phyloP scores from a whole-genome alignment of 2,797 vertebrate species.

The Poeciliopsis gracilis region DNA sequence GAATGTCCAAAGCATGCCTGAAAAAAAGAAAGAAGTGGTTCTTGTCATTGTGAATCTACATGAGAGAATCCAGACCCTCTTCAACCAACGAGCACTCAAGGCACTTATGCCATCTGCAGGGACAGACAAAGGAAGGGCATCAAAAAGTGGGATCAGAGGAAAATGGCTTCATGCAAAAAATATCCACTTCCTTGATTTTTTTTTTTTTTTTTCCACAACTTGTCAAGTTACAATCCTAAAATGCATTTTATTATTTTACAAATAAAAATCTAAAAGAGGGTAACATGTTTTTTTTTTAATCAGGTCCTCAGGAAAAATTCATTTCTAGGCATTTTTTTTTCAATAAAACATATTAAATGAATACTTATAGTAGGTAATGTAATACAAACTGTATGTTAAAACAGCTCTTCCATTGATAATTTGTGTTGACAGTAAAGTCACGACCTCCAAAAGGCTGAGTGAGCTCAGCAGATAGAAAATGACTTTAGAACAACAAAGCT shows the following conservation, averaged over 20 bases:
- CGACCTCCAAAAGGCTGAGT: no score
- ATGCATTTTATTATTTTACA: background rate
- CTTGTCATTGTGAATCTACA: slow-evolving; percentile 59
- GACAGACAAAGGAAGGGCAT: slow-evolving; percentile 35
- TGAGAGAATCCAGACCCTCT: slow-evolving; percentile 51
- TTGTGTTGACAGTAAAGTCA: no score
- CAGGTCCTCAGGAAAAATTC: background rate
- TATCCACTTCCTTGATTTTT: background rate
- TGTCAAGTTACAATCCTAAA: background rate
- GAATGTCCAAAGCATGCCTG: slow-evolving; percentile 95
- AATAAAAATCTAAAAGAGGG: background rate
- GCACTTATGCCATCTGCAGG: slow-evolving; percentile 34
- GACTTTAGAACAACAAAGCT: background rate
- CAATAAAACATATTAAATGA: no score
- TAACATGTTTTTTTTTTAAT: background rate
- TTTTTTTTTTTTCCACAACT: background rate
- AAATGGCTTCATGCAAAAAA: slow-evolving; percentile 20
- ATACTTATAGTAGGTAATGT: no score
- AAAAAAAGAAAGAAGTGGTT: slow-evolving; percentile 53
- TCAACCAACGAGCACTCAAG: slow-evolving; percentile 46
- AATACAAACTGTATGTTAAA: no score
- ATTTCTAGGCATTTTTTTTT: no score
- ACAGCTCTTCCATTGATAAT: no score
- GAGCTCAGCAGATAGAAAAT: background rate
- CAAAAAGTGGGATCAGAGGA: slow-evolving; percentile 17